Conservation (phyloP, 2,888 invertebrate genomes). For the Cryptosula pallasiana region DNA sequence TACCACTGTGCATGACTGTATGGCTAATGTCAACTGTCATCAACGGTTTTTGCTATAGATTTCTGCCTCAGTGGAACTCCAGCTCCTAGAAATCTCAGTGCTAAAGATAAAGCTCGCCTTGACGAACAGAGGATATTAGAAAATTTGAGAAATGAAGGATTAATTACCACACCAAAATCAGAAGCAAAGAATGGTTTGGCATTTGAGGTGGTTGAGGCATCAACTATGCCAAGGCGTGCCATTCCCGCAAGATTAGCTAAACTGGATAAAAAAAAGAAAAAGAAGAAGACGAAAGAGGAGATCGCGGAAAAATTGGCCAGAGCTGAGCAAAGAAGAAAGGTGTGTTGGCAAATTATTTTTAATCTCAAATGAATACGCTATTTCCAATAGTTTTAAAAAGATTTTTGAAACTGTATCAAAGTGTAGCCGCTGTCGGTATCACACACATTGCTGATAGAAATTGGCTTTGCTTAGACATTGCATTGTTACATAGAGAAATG, state of each 20-base stretch:
- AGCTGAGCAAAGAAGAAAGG: slow-evolving; percentile 45
- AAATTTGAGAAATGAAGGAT: slow-evolving; percentile 50
- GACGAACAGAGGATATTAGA: slow-evolving; percentile 49
- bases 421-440: too few relatives aligned
- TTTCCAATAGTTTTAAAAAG: too few relatives aligned
- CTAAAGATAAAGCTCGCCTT: slow-evolving; percentile 39
- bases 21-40: too few relatives aligned
- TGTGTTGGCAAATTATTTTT: too few relatives aligned
- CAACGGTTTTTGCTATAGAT: slow-evolving; percentile 6
- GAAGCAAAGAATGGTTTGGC: slow-evolving; percentile 45
- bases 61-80: slow-evolving; percentile 19
- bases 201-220: slow-evolving; percentile 38
- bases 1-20: too few relatives aligned
- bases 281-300: slow-evolving; percentile 41
- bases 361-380: too few relatives aligned
- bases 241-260: slow-evolving; percentile 44
- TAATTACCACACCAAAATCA: slow-evolving; percentile 47
- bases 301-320: slow-evolving; percentile 43
- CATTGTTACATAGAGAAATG: too few relatives aligned
- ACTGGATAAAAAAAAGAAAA: slow-evolving; percentile 42
- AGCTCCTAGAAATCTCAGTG: slow-evolving; percentile 23
- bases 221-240: slow-evolving; percentile 14
- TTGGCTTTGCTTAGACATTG: too few relatives aligned
- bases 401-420: too few relatives aligned
- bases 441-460: too few relatives aligned